These are phyloP conservation scores for Athetis lepigone DNA, from an alignment of 2,888 invertebrate genomes.

Conservation along the genomic window DNA sequence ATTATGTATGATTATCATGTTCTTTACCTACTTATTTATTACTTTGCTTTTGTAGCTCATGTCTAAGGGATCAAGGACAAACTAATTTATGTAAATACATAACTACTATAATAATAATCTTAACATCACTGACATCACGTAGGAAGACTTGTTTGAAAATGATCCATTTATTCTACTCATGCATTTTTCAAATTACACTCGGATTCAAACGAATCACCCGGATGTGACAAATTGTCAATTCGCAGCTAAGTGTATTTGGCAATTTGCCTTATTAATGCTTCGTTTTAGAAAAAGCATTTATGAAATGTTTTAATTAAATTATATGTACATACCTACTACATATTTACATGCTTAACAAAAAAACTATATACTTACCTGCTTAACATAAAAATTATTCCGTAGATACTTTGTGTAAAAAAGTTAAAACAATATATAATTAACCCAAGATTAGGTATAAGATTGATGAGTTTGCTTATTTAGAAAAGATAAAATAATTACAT, in stretches of 20 bases:
- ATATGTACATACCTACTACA: no score
- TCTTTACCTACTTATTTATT: not conserved
- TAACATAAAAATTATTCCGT: not conserved
- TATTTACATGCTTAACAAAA: no score
- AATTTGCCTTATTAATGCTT: no score
- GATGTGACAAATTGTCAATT: no score
- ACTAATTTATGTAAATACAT: slow-evolving; percentile 27
- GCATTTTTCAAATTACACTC: no score
- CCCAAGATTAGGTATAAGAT: not conserved
- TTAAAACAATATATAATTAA: slow-evolving; percentile 1
- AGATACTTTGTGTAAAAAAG: not conserved
- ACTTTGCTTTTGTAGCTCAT: slow-evolving; percentile 18
- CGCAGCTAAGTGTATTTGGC: no score
- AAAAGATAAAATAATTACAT: not conserved
- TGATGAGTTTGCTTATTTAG: not conserved
- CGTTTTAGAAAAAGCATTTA: no score
- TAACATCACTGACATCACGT: not conserved
- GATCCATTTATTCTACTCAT: no score
- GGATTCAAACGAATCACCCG: no score
- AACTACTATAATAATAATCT: not conserved
- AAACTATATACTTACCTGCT: not conserved
- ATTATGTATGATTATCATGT: slow-evolving; percentile 32
- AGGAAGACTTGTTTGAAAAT: not conserved
- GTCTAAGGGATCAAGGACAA: slow-evolving; percentile 40
- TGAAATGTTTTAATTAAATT: no score